phyloP scores from a whole-genome alignment of 1,140 invertebrate genomes.

The Oncopeltus fasciatus region DNA sequence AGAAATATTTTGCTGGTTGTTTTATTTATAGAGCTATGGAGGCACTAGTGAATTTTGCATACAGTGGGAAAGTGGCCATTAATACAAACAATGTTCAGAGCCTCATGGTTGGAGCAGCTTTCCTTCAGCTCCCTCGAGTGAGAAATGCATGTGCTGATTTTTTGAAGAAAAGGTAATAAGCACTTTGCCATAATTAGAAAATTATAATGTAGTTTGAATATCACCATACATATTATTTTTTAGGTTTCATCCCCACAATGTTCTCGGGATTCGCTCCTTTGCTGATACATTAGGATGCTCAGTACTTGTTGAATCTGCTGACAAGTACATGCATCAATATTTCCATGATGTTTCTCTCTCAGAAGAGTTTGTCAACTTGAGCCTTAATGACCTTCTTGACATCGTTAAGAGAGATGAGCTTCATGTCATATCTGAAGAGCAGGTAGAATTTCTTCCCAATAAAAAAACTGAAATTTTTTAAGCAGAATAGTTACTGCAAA shows the following conservation, averaged over 20 bases:
- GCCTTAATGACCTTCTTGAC: conserved; percentile 47
- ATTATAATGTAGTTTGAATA: too few relatives aligned
- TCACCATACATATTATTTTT: conserved; percentile 17
- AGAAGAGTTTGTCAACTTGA: conserved; percentile 63
- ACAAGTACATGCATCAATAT: conserved; percentile 70
- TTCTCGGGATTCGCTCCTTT: conserved; percentile 68
- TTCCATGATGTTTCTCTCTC: conserved; percentile 63
- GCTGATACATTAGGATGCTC: conserved; percentile 66
- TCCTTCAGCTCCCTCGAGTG: conserved; percentile 66
- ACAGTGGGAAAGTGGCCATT: conserved; percentile 64
- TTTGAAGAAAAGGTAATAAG: conserved; percentile 46
- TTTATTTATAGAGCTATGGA: conserved; percentile 54
- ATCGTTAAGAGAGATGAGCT: conserved; percentile 67
- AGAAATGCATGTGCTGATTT: conserved; percentile 74
- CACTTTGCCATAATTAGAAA: too few relatives aligned
- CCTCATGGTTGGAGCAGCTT: conserved; percentile 76
- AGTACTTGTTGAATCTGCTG: conserved; percentile 53
- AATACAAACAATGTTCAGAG: conserved; percentile 70
- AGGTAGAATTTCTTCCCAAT: conserved; percentile 39
- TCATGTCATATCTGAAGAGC: conserved; percentile 47
- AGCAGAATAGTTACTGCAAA: too few relatives aligned
- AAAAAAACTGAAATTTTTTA: too few relatives aligned
- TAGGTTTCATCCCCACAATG: conserved; percentile 69
- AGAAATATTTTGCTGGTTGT: too few relatives aligned
- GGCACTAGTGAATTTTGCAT: conserved; percentile 74